These are phyloP conservation scores for Nebria brevicollis DNA, from an alignment of 2,888 invertebrate genomes.

Conservation along the genomic window DNA sequence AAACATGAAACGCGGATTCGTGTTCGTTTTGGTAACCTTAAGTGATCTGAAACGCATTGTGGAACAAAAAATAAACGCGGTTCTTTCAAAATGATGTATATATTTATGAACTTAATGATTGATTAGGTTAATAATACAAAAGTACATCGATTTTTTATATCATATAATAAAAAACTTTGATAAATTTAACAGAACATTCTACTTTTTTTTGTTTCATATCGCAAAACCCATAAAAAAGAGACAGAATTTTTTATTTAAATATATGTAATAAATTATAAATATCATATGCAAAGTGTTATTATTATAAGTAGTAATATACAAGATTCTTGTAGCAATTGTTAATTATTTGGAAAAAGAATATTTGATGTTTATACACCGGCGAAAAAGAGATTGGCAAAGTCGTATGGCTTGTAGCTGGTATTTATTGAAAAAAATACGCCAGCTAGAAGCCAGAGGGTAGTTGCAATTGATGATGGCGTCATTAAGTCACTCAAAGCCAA, in stretches of 20 bases:
- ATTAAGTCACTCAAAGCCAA: neutral
- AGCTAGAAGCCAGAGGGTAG: neutral
- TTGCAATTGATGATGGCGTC: neutral
- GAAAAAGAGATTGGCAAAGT: neutral
- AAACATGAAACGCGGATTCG: too few species aligned
- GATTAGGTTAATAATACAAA: constrained; percentile 15
- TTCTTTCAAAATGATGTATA: too few species aligned
- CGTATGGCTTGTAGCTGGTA: neutral
- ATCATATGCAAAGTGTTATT: neutral
- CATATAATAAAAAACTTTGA: constrained; percentile 43
- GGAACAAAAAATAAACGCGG: too few species aligned
- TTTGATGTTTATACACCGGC: neutral
- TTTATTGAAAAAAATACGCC: neutral
- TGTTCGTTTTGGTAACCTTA: too few species aligned
- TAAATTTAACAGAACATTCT: constrained; percentile 42
- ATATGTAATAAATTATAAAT: neutral
- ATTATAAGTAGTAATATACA: neutral
- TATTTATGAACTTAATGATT: neutral
- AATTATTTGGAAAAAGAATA: neutral
- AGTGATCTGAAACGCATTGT: too few species aligned
- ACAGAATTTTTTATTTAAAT: neutral
- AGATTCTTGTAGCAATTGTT: neutral
- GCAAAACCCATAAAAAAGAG: constrained; percentile 33
- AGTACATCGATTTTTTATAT: constrained; percentile 37
- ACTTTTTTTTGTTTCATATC: constrained; percentile 36